These are phyloP conservation scores for Torymus auratus DNA, from an alignment of 2,888 invertebrate species.

Conservation along the genomic window DNA sequence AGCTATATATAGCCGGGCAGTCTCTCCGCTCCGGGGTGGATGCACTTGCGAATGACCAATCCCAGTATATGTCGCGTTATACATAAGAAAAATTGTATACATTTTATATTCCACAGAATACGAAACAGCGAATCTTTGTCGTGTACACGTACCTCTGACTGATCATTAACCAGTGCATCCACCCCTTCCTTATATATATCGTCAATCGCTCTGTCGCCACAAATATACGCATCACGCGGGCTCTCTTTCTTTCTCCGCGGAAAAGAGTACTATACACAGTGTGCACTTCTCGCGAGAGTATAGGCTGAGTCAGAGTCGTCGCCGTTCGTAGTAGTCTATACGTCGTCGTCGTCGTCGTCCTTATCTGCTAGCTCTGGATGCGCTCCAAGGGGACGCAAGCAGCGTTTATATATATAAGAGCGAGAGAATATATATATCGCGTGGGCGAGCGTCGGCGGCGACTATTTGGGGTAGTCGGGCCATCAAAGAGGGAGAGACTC, in stretches of 20 bases:
- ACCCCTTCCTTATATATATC: slow-evolving; percentile 39
- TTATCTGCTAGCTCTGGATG: slow-evolving; percentile 42
- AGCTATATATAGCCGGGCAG: too few relatives aligned
- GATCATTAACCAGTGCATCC: slow-evolving; percentile 58
- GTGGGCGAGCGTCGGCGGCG: background rate
- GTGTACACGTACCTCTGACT: slow-evolving; percentile 27
- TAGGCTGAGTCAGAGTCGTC: slow-evolving; percentile 54
- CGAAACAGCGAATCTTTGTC: slow-evolving; percentile 11
- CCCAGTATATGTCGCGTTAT: too few relatives aligned
- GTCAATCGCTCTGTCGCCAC: slow-evolving; percentile 6
- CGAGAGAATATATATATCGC: background rate
- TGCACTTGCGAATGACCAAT: slow-evolving; percentile 55
- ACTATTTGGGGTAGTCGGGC: slow-evolving; percentile 43
- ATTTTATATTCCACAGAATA: slow-evolving; percentile 22
- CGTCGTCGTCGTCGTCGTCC: slow-evolving; percentile 5
- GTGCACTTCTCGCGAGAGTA: background rate
- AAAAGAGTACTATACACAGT: too few relatives aligned
- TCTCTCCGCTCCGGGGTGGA: slow-evolving; percentile 32
- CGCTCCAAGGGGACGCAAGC: background rate
- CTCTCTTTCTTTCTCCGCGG: background rate
- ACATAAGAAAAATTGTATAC: too few relatives aligned
- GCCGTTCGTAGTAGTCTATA: slow-evolving; percentile 7
- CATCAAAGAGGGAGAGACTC: slow-evolving; percentile 1
- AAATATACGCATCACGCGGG: background rate
- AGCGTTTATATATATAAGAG: too few relatives aligned